Evolutionary conservation across 2,888 invertebrate species (phyloP).

Genomic region (Eupelmus urozonus): DNA sequence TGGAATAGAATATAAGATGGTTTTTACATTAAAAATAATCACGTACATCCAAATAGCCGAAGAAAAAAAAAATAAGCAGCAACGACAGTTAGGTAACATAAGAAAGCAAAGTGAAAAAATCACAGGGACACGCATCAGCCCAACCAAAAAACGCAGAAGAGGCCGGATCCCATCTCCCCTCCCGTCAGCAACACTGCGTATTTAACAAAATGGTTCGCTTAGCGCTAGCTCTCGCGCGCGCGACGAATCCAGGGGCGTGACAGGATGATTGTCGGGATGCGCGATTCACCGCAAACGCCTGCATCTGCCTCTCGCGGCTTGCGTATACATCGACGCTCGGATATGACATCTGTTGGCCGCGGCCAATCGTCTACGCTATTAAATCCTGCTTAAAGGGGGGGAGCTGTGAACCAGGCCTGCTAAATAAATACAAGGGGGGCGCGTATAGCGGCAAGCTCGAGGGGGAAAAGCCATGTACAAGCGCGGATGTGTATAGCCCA

Average conservation of each 20-base stretch:
- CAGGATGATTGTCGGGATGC: slow-evolving; percentile 58
- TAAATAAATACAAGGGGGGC: slow-evolving; percentile 74
- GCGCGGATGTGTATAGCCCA: background rate
- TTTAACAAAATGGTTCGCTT: slow-evolving; percentile 40
- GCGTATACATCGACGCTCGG: too few relatives aligned
- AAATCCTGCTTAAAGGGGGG: slow-evolving; percentile 62
- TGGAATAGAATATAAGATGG: too few relatives aligned
- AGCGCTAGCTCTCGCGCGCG: too few relatives aligned
- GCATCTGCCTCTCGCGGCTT: too few relatives aligned
- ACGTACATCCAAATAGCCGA: too few relatives aligned
- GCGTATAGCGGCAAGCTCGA: slow-evolving; percentile 40
- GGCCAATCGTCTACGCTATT: slow-evolving; percentile 38
- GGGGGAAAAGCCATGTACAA: background rate
- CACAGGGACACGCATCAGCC: background rate
- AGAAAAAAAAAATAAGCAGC: background rate
- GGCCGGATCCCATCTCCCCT: slow-evolving; percentile 53
- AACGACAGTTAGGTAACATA: too few relatives aligned
- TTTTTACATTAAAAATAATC: too few relatives aligned
- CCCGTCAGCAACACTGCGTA: slow-evolving; percentile 55
- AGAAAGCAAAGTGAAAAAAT: background rate
- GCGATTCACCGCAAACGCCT: slow-evolving; percentile 52
- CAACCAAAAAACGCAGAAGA: slow-evolving; percentile 29
- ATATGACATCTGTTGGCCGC: slow-evolving; percentile 31
- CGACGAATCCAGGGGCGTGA: slow-evolving; percentile 75
- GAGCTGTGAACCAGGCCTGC: slow-evolving; percentile 72